phyloP scores from a whole-genome alignment of 2,797 vertebrate species.

The Sciurus vulgaris region DNA sequence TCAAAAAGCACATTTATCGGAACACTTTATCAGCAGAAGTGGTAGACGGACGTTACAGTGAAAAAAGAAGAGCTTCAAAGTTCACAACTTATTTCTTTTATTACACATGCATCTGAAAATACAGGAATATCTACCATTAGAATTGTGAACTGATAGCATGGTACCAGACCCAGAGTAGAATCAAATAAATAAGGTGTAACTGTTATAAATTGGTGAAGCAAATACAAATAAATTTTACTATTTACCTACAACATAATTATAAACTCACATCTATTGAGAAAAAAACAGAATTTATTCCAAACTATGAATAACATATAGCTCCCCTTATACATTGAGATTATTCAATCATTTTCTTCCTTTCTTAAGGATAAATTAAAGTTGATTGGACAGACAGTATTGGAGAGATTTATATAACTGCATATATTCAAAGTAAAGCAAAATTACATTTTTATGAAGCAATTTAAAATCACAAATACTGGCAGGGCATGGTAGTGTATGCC shows the following conservation, averaged over 20 bases:
- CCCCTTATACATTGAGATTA: conserved; percentile 51
- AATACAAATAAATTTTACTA: conserved; percentile 59
- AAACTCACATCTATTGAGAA: conserved; percentile 29
- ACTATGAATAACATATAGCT: conserved; percentile 52
- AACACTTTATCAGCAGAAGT: conserved; percentile 34
- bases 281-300: conserved; percentile 65
- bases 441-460: conserved; percentile 41
- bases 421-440: conserved; percentile 52
- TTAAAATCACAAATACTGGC: conserved; percentile 29
- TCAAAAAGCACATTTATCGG: conserved; percentile 34
- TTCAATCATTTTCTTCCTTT: conserved; percentile 32
- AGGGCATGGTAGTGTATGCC: too few species aligned
- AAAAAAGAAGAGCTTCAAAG: conserved; percentile 45
- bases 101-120: not conserved
- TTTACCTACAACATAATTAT: conserved; percentile 62
- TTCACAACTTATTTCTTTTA: conserved; percentile 28
- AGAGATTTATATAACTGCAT: conserved; percentile 4
- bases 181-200: conserved; percentile 8
- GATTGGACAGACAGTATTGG: not conserved
- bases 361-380: conserved; percentile 58
- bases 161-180: conserved; percentile 20
- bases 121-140: conserved; percentile 4
- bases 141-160: not conserved
- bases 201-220: not conserved
- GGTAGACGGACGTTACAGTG: not conserved